Base-by-base conservation (phyloP, 2,113 vertebrate species). In the Echinops telfairi region DNA sequence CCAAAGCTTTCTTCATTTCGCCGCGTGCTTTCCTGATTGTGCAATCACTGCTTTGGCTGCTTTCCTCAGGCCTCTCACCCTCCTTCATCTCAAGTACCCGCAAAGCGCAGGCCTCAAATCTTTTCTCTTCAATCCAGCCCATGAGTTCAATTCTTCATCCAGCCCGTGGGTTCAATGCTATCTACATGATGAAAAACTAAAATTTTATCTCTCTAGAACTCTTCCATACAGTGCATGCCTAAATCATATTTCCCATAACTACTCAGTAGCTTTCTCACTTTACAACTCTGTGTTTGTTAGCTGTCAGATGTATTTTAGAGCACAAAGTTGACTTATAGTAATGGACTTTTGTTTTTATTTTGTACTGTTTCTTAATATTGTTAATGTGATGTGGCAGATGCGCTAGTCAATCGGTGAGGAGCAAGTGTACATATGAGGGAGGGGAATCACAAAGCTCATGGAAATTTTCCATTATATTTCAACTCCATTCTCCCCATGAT, bases 91-190 rank as follows among this genome's bases (percentile, higher is more conserved):
- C 17, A n/a, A 3, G 2, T n/a, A 23, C 5, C 20, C 47, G n/a
- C 43, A 10, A 2, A 2, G 5, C 17, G 80, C 25, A 29, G 0
- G 6, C 10, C 19, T 75, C 5, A 57, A 16, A 43, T 0, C 4
- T 79, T 53, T 76, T 58, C 23, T 36, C 2, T 77, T 83, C 22
- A 47, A 7, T n/a, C 20, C 1, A 40, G 17, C 10, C 0, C 4
- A 11, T 33, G 4, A 86, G 2, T 36, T 53, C n/a, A 53, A 7
- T 14, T 53, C 47, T 53, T 53, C 10, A 14, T n/a, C 20, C 1
- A 40, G 17, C 12, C 0, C 4, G 7, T 33, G 4, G 88, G 2
- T 36, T 53, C n/a, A 53, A 10, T 29, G 23, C 12, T 62, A 40
- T 47, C 53, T 43, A 25, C 23, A n/a, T 3, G 29, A 77, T 47